phyloP scores from a whole-genome alignment of 2,113 vertebrate genomes.

The Azemiops feae region DNA sequence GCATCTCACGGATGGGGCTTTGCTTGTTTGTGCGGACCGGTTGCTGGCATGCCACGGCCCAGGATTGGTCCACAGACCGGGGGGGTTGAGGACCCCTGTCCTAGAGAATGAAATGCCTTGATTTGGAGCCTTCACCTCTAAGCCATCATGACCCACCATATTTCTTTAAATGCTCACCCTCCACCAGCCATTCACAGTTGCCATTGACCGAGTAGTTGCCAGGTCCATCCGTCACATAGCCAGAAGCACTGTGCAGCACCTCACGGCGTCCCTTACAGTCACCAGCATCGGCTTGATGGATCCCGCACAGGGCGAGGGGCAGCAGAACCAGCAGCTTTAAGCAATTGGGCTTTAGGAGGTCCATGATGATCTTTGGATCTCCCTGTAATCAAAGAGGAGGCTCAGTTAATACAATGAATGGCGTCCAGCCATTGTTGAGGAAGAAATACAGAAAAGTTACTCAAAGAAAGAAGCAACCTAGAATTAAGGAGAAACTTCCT shows the following conservation, averaged over 20 bases:
- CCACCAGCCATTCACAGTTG: conserved; percentile 94
- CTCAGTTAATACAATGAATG: background rate
- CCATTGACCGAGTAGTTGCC: conserved; percentile 94
- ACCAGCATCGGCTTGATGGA: conserved; percentile 65
- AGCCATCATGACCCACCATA: background rate
- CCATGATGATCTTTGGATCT: background rate
- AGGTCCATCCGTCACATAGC: conserved; percentile 87
- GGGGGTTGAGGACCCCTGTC: too few species aligned
- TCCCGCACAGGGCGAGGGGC: conserved; percentile 57
- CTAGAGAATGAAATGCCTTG: too few species aligned
- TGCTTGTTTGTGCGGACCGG: too few species aligned
- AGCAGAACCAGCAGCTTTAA: conserved; percentile 40
- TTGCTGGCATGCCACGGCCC: too few species aligned
- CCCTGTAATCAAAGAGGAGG: background rate
- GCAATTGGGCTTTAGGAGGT: background rate
- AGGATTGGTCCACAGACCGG: too few species aligned
- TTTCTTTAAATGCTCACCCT: conserved; percentile 71
- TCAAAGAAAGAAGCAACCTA: too few species aligned
- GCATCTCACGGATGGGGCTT: too few species aligned
- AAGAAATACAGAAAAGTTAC: background rate
- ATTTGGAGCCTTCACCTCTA: too few species aligned
- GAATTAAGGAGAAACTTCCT: too few species aligned
- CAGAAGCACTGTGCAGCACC: conserved; percentile 78
- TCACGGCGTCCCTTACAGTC: conserved; percentile 89
- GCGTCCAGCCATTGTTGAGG: background rate